These are phyloP conservation scores for Sardinella longiceps DNA, from an alignment of 2,797 vertebrate species.

Conservation along the genomic window DNA sequence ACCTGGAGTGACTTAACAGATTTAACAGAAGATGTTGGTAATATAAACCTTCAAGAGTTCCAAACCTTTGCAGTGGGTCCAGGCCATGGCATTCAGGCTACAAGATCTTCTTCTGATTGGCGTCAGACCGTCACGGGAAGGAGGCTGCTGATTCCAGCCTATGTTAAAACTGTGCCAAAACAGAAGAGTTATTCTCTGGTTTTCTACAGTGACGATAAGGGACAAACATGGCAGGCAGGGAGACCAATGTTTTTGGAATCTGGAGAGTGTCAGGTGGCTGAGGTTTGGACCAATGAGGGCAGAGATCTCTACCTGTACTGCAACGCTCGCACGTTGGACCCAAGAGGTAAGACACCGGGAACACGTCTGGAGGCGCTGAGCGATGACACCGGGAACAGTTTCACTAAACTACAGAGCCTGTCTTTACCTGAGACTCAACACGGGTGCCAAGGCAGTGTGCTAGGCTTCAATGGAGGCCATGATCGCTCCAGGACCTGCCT, in stretches of 20 bases:
- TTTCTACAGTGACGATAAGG: conserved; percentile 76
- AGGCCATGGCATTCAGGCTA: conserved; percentile 71
- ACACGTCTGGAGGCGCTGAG: conserved; percentile 71
- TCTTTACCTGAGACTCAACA: conserved; percentile 62
- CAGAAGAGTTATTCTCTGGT: conserved; percentile 57
- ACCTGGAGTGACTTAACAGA: conserved; percentile 69
- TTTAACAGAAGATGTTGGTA: conserved; percentile 67
- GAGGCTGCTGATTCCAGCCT: conserved; percentile 73
- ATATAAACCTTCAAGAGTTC: conserved; percentile 59
- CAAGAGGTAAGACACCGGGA: too few relatives aligned
- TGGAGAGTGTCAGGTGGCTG: conserved; percentile 73
- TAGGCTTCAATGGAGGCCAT: conserved; percentile 64
- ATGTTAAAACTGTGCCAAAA: conserved; percentile 55
- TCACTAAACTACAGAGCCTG: conserved; percentile 48
- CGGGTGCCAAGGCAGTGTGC: conserved; percentile 80
- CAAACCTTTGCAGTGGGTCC: too few relatives aligned
- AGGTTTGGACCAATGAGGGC: conserved; percentile 51
- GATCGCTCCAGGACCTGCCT: conserved; percentile 51
- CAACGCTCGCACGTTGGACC: conserved; percentile 72
- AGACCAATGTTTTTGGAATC: conserved; percentile 55
- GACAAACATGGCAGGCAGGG: conserved; percentile 67
- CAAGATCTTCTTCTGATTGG: too few relatives aligned
- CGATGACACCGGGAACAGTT: conserved; percentile 52
- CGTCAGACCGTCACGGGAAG: conserved; percentile 37
- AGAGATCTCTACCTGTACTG: too few relatives aligned